These are phyloP conservation scores for Megalopta genalis DNA, from an alignment of 1,140 invertebrate genomes.

Conservation along the genomic window DNA sequence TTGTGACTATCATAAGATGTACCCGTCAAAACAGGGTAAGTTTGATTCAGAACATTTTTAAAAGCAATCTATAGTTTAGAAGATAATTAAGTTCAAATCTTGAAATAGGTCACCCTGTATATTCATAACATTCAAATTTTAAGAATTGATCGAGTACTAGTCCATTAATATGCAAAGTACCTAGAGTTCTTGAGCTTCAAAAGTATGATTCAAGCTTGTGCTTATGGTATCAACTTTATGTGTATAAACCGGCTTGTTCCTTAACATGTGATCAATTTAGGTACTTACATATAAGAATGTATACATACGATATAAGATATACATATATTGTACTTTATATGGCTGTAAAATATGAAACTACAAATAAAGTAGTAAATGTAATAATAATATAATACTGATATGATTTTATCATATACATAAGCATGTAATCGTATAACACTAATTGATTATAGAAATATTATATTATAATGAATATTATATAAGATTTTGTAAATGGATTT, in stretches of 20 bases:
- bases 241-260: not conserved
- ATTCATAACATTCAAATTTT: not conserved
- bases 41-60: no score
- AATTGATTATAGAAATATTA: no score
- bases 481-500: no score
- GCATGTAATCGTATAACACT: no score
- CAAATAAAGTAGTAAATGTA: not conserved
- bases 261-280: not conserved
- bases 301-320: not conserved
- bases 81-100: no score
- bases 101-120: not conserved
- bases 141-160: not conserved
- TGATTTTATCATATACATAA: no score
- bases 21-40: no score
- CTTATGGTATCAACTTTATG: not conserved
- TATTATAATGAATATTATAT: no score
- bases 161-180: constrained; percentile 6
- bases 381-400: no score
- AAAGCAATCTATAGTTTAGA: no score
- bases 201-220: not conserved
- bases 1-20: no score
- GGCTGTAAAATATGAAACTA: not conserved
- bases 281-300: not conserved
- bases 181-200: not conserved
- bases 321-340: not conserved